Base-by-base conservation (phyloP, 2,797 vertebrate genomes). In the Protonibea diacanthus region DNA sequence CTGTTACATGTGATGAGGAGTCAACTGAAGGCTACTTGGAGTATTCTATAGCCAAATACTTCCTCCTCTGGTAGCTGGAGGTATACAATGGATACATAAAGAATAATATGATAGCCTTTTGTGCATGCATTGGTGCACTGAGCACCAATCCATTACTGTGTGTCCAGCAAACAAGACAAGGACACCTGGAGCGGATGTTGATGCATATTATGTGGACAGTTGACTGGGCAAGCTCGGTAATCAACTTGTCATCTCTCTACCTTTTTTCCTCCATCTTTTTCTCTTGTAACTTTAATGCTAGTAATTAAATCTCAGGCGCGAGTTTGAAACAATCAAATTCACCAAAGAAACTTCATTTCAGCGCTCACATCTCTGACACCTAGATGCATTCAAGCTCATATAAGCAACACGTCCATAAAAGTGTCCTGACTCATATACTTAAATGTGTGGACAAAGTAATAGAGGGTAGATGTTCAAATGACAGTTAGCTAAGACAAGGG, bases 291-390 rank as follows among this genome's bases (percentile, higher is more conserved):
- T 90, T 82, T 79, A 87, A 85, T 72, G 83, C 49, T 77, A 82
- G 91, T 93, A 92, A 94, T 94, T 92, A 90, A 92, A 92, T 92
- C 80, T 77, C 68, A 80, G 78, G 47, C 44, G 15, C 71, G 86
- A 87, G 87, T 87, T 86, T 85, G 81, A 91, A 89, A 92, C 84
- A 83, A 87, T 81, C 57, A 76, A 86, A 82, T 83, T 72, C 83
- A 76, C 60, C 7, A 45, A n/a, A n/a, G n/a, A 84, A 83, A 90
- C 82, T 88, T 71, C 82, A 92, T 89, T 90, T 91, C 83, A 78
- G 82, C 20, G 53, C 78, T 90, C 78, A 83, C 83, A 88, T 85
- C 72, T 88, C 77, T 84, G 81, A 88, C 86, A 86, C 63, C 61
- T 67, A 65, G 57, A 78, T 2, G 60, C 84, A 76, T 55, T 64